Evolutionary conservation across 2,113 vertebrate genomes (phyloP), one percentile per base, ranked within the genome.

Genomic region (Sakesphorus luctuosus): DNA sequence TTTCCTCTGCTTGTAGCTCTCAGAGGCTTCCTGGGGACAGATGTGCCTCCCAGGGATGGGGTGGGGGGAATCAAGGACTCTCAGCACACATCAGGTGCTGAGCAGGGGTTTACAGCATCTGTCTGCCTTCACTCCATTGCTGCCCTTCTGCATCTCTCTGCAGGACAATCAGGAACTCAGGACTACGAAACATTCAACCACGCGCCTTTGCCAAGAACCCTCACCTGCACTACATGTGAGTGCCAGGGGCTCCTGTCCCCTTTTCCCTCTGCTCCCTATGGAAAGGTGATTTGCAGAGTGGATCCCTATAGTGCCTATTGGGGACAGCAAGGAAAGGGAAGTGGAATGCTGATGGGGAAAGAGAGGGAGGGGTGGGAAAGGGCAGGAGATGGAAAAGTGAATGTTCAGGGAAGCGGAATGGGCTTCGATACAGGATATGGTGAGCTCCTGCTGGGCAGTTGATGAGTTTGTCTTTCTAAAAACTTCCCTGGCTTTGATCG

Each of bases 121-220:
- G 2, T 80, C 26, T 19, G 9, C 63, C 56, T 44, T 77, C 75
- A 38, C 68, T 73, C 36, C 87, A 87, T 83, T 1, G 5, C 84
- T 86, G 65, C 78, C 61, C 53, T 77, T 94, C 66, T 87, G 38
- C 12, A 11, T 97, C n/a, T 92, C 95, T 83, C 97, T 96, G 24
- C 98, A 99, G 99, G 98, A 99, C 99, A 88, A 99, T 99, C 98
- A 99, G 98, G 97, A 99, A 99, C 98, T 99, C 99, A 97, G 99
- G 99, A 97, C 98, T 99, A 91, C 98, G 97, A 96, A 98, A 97
- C 90, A 99, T 99, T 97, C 99, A 99, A 96, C 96, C 98, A 6
- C 98, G 99, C 63, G 99, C 99, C 21, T 99, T 99, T 43, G 98
- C 98, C 95, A 99, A 99, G 98, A 99, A 99, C 91, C 99, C 98